Evolutionary conservation across 2,888 invertebrate species (phyloP).

Genomic region (Meiosimyza platycephala): DNA sequence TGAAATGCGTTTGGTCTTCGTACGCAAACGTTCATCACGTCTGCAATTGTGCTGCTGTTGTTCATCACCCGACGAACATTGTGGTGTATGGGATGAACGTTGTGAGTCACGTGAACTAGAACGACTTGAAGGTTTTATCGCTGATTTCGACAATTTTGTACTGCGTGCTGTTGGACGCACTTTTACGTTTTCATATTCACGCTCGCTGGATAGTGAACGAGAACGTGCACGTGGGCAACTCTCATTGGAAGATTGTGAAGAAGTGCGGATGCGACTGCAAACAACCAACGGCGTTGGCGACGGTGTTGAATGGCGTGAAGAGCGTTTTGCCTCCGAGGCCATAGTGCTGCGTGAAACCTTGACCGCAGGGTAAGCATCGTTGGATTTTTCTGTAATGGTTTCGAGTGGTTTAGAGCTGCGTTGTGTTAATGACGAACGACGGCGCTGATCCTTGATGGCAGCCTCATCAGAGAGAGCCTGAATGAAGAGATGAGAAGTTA

Average conservation of each 20-base stretch:
- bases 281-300: slow-evolving; percentile 48
- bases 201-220: slow-evolving; percentile 52
- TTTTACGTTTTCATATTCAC: slow-evolving; percentile 49
- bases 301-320: slow-evolving; percentile 45
- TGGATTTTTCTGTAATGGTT: slow-evolving; percentile 58
- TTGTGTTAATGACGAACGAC: slow-evolving; percentile 59
- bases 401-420: slow-evolving; percentile 63
- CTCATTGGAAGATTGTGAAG: slow-evolving; percentile 63
- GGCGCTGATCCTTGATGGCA: slow-evolving; percentile 63
- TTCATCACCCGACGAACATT: slow-evolving; percentile 56
- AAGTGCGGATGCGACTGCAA: slow-evolving; percentile 54
- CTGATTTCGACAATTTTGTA: slow-evolving; percentile 16
- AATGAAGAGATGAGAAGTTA: neutral
- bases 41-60: slow-evolving; percentile 40
- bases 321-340: slow-evolving; percentile 59
- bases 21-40: slow-evolving; percentile 54
- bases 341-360: slow-evolving; percentile 56
- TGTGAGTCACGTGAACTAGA: slow-evolving; percentile 60
- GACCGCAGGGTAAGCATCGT: slow-evolving; percentile 47
- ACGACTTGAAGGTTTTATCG: slow-evolving; percentile 43
- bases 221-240: slow-evolving; percentile 61
- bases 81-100: slow-evolving; percentile 49
- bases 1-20: slow-evolving; percentile 53
- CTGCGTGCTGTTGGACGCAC: slow-evolving; percentile 30
- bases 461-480: slow-evolving; percentile 71